Evolutionary conservation across 2,113 vertebrate genomes (phyloP), one percentile per base, ranked within the genome.

Genomic region (Cynoglossus semilaevis): DNA sequence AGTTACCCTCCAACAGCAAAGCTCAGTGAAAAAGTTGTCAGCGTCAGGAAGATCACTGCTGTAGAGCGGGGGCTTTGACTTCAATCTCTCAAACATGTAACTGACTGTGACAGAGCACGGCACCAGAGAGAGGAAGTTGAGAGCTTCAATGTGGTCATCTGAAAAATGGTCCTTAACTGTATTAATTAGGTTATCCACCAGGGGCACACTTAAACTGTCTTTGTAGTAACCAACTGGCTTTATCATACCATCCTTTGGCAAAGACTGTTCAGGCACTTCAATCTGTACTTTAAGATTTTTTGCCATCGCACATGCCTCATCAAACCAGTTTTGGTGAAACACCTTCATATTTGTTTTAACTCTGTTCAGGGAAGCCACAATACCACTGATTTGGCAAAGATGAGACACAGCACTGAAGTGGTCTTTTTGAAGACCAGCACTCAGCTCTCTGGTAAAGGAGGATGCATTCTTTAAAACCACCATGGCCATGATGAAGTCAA

Each of bases 281-380:
- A 94, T 85, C 62, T 92, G 93, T 52, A 96, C 91, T 47, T 91
- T 80, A 19, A 98, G 88, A 69, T 88, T 94, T 35, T 92, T 75
- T 14, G 95, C 94, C 29, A 98, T 73, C 9, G 89, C 90, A 41
- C 92, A 94, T 7, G 94, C 94, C 85, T 99, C 95, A 47, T 99
- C 96, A 61, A 95, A 98, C 96, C 96, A 99, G 86, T 95, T 98
- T 54, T 98, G 95, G 29, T 99, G 96, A 75, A 98, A 98, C 43
- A 99, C 93, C 43, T 98, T 96, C 49, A 99, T 96, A 46, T 96
- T 97, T 43, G 96, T 96, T 86, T 96, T 95, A 13, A 99, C 93
- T 73, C 97, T 87, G 3, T 94, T 98, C 44, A 99, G 89, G 0
- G 96, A 93, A 72, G 96, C 93, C 71, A 99, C 85, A 13, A 98